These are phyloP conservation scores for Formica selysi DNA, from an alignment of 1,140 invertebrate species.

Conservation along the genomic window DNA sequence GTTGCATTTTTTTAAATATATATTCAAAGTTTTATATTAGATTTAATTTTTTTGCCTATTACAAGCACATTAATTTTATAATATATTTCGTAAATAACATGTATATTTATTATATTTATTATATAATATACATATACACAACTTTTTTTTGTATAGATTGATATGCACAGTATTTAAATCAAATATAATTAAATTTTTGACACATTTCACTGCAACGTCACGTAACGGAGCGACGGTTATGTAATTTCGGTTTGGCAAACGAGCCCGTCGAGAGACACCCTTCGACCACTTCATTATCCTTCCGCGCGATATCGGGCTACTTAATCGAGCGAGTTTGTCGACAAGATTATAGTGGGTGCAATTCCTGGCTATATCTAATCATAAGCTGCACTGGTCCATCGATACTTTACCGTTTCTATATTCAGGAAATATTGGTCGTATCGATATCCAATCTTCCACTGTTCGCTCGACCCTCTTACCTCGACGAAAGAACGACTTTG, in stretches of 20 bases:
- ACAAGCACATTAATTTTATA: neutral
- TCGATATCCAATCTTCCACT: slow-evolving; percentile 46
- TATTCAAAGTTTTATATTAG: neutral
- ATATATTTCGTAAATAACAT: slow-evolving; percentile 3
- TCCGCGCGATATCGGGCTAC: slow-evolving; percentile 64
- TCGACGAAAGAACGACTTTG: slow-evolving; percentile 22
- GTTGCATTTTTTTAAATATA: neutral
- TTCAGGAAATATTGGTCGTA: slow-evolving; percentile 47
- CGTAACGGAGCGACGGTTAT: slow-evolving; percentile 4
- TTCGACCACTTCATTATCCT: slow-evolving; percentile 73
- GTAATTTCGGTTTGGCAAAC: slow-evolving; percentile 64
- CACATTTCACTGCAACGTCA: neutral
- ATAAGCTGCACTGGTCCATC: slow-evolving; percentile 68
- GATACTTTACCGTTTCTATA: slow-evolving; percentile 10
- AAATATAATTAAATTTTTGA: neutral
- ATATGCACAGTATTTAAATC: neutral
- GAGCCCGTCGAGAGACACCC: slow-evolving; percentile 56
- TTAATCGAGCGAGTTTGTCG: slow-evolving; percentile 77
- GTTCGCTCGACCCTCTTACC: slow-evolving; percentile 24
- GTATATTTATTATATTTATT: neutral
- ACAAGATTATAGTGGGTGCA: slow-evolving; percentile 66
- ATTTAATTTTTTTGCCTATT: neutral
- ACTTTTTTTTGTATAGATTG: neutral
- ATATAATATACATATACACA: neutral
- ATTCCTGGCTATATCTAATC: slow-evolving; percentile 68